Base-by-base conservation (phyloP, 2,888 invertebrate species). In the Alentia gelatinosa region DNA sequence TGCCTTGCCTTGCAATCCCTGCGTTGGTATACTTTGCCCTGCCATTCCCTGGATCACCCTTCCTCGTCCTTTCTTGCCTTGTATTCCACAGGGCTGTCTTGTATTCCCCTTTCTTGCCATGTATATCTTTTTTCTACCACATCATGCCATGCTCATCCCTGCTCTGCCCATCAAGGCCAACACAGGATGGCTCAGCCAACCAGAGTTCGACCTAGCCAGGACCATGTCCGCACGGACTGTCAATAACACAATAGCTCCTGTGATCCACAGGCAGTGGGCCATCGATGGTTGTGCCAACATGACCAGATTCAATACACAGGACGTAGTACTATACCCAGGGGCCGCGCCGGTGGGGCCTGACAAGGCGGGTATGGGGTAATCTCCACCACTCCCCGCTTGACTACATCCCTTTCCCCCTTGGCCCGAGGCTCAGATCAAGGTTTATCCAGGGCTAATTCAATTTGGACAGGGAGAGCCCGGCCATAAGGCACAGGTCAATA, bases 271-370 rank as follows among this genome's bases (percentile, higher is more conserved):
- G 39, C 37, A 79, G 37, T 15, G 56, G n/a, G 5, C n/a, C 37
- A 79, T 79, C 79, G 37, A n/a, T 35, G n/a, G 37, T 39, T 79
- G 79, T 79, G 79, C 79, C 39, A 79, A 79, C 79, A 79, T 12
- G 79, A 26, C 39, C 79, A 79, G 37, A 79, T 79, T 79, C 79
- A 79, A 79, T 79, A 79, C 79, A 35, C 79, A 39, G 79, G 37
- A 12, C 37, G 39, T 35, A 79, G 37, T 79, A 79, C 79, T 37
- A 35, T 19, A 9, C 79, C 39, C 68, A 12, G 30, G 30, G 68
- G 68, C 30, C 26, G 26, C 30, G 30, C 19, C 30, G 68, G 68
- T 30, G 12, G 26, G 26, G 68, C 47, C 47, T 47, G 47, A 12
- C n/a, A n/a, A n/a, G 56, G 56, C 5, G 12, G 5, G 56, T 19